These are phyloP conservation scores for Pseudorectes ferrugineus DNA, from an alignment of 2,113 vertebrate genomes.

Conservation along the genomic window DNA sequence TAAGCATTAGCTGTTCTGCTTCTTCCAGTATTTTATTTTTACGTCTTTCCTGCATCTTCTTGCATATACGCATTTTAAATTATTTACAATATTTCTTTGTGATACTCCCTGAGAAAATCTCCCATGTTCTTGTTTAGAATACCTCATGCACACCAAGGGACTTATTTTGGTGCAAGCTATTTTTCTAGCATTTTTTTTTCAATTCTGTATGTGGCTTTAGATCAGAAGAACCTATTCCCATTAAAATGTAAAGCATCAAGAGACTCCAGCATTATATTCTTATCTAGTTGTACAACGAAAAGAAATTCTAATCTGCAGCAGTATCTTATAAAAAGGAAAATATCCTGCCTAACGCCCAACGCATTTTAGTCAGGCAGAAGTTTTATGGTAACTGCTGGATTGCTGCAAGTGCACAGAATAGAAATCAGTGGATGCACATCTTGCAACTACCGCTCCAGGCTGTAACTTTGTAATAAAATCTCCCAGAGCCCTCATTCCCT, in stretches of 20 bases:
- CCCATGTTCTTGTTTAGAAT: background rate
- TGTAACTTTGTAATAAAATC: background rate
- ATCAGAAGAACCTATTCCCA: background rate
- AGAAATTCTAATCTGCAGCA: background rate
- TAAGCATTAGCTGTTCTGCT: background rate
- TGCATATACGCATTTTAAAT: background rate
- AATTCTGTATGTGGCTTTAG: background rate
- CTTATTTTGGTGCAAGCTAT: background rate
- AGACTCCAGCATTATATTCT: background rate
- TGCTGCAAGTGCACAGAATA: background rate
- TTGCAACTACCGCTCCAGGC: background rate
- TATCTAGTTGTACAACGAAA: background rate
- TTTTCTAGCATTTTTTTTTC: background rate
- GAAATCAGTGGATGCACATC: background rate
- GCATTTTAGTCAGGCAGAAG: background rate
- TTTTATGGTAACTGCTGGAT: background rate
- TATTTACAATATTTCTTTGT: background rate
- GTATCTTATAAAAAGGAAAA: background rate
- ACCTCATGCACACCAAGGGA: background rate
- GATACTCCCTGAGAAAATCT: background rate
- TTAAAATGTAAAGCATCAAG: background rate
- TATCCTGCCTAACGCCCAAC: background rate
- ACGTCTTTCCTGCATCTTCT: background rate
- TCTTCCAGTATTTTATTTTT: background rate
- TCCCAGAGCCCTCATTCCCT: background rate